A percentile compares a stretch with the other conserved stretches of the same genome.
Evolutionary conservation across 2,888 invertebrate species (phyloP).

Genomic region (Cremastinae sp.): DNA sequence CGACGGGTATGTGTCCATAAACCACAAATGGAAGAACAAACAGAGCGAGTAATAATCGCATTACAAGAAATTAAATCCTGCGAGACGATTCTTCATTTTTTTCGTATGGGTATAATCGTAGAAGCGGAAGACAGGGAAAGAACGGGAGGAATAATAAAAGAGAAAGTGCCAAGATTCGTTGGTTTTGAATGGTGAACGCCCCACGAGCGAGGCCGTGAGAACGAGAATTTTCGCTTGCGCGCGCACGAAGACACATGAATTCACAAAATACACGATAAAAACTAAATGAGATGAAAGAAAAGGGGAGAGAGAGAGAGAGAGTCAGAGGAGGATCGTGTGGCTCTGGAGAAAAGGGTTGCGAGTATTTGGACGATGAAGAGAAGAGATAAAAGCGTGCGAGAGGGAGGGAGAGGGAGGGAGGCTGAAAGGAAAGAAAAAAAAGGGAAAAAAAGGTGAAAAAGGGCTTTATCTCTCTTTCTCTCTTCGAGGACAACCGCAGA

Average conservation of each 20-base stretch:
- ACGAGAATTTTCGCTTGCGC: slow-evolving; percentile 26
- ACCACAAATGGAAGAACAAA: no score
- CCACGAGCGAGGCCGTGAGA: slow-evolving; percentile 36
- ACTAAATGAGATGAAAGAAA: slow-evolving; percentile 49
- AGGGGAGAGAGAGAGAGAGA: slow-evolving; percentile 27
- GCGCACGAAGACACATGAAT: slow-evolving; percentile 7
- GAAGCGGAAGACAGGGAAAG: background rate
- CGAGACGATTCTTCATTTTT: background rate
- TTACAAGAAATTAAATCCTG: no score
- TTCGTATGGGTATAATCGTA: background rate
- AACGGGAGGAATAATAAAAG: background rate
- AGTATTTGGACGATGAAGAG: slow-evolving; percentile 54
- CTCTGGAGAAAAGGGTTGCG: slow-evolving; percentile 50
- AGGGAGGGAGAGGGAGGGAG: slow-evolving; percentile 29
- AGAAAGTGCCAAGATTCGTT: background rate
- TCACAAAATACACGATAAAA: slow-evolving; percentile 23
- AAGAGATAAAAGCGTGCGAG: slow-evolving; percentile 53
- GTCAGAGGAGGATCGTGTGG: slow-evolving; percentile 46
- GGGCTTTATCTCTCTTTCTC: slow-evolving; percentile 42
- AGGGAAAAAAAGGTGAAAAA: slow-evolving; percentile 21
- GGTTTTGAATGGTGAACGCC: background rate
- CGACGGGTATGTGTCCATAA: no score
- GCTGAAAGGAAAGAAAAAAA: slow-evolving; percentile 18
- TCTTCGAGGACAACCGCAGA: slow-evolving; percentile 34
- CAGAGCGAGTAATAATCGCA: no score